Evolutionary conservation across 2,888 invertebrate genomes (phyloP).

Genomic region (Apamea anceps): DNA sequence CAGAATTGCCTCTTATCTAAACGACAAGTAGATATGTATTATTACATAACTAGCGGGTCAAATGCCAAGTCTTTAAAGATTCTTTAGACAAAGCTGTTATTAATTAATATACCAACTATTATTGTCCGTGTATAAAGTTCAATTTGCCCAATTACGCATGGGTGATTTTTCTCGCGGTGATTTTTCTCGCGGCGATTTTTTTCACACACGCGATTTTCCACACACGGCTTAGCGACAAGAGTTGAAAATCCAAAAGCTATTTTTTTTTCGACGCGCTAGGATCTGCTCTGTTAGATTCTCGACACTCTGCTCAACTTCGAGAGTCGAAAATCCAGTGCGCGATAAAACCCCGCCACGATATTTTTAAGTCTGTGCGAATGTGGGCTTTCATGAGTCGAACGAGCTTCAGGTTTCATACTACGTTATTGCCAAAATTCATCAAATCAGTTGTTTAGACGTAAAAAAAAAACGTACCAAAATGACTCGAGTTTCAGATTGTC

Average conservation of each 20-base stretch:
- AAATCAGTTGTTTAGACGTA: neutral
- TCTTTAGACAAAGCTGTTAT: slow-evolving; percentile 5
- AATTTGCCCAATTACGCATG: neutral
- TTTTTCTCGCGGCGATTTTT: too few species aligned
- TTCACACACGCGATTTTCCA: neutral
- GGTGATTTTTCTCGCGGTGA: too few species aligned
- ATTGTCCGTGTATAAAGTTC: neutral
- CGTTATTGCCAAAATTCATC: neutral
- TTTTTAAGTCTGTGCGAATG: too few species aligned
- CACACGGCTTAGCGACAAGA: neutral
- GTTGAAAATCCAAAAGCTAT: neutral
- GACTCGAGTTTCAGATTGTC: neutral
- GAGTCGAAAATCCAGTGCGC: neutral
- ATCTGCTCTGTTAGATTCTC: neutral
- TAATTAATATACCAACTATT: slow-evolving; percentile 2
- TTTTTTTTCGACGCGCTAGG: neutral
- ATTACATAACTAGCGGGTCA: slow-evolving; percentile 32
- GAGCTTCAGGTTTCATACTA: neutral
- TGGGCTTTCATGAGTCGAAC: too few species aligned
- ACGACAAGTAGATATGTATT: neutral
- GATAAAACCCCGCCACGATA: too few species aligned
- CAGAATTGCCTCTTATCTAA: slow-evolving; percentile 16
- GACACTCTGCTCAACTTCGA: neutral
- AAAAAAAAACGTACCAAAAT: neutral
- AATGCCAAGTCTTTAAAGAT: slow-evolving; percentile 7